Evolutionary conservation across 2,888 invertebrate species (phyloP).

Genomic region (Limnephilus lunatus): DNA sequence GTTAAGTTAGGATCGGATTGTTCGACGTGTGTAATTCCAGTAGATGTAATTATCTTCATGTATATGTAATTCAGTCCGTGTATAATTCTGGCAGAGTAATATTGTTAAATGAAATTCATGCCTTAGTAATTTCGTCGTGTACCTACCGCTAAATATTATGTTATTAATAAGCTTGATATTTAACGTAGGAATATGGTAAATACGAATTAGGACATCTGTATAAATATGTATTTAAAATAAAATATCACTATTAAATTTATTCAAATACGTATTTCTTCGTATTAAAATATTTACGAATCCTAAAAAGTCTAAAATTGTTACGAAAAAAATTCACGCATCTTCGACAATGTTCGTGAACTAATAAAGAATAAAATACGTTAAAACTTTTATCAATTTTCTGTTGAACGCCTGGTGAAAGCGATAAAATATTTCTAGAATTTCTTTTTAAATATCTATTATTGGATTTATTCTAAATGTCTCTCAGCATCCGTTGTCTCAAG

Average conservation of each 20-base stretch:
- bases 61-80: too few relatives aligned
- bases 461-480: not conserved
- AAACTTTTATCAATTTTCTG: not conserved
- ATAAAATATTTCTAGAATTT: not conserved
- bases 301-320: not conserved
- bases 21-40: too few relatives aligned
- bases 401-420: not conserved
- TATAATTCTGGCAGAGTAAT: too few relatives aligned
- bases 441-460: not conserved
- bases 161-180: too few relatives aligned
- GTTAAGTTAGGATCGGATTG: too few relatives aligned
- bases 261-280: not conserved
- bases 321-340: not conserved
- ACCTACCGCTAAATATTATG: too few relatives aligned
- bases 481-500: not conserved
- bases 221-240: not conserved
- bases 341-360: not conserved
- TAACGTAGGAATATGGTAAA: too few relatives aligned
- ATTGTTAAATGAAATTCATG: too few relatives aligned
- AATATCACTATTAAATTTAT: not conserved
- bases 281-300: not conserved
- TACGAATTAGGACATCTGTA: too few relatives aligned
- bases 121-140: too few relatives aligned
- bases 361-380: not conserved
- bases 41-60: too few relatives aligned